A percentile compares a stretch with the other conserved stretches of the same genome.
Conservation (phyloP, 1,140 invertebrate species). For the Gonioctena quinquepunctata region DNA sequence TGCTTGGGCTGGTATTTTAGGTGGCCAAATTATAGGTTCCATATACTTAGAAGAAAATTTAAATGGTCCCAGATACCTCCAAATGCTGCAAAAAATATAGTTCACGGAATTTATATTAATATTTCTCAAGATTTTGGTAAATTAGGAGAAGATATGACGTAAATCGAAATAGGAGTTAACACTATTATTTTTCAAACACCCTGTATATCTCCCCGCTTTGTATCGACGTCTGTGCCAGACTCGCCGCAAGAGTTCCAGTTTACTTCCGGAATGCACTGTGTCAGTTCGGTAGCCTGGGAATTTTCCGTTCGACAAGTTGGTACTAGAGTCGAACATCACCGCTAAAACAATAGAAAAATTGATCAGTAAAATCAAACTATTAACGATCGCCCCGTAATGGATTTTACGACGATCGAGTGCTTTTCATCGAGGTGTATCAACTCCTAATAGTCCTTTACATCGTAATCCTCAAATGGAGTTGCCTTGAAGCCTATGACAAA, state of each 20-base stretch:
- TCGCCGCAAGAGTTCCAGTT: neutral
- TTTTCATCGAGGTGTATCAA: neutral
- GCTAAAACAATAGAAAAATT: neutral
- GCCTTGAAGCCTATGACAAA: neutral
- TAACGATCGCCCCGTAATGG: neutral
- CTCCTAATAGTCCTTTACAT: neutral
- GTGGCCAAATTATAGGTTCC: too few relatives aligned
- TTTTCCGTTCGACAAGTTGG: neutral
- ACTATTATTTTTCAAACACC: too few relatives aligned
- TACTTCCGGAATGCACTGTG: neutral
- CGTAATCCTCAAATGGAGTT: neutral
- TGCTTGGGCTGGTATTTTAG: too few relatives aligned
- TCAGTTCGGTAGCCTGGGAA: neutral
- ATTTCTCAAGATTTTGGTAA: too few relatives aligned
- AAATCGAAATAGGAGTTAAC: too few relatives aligned
- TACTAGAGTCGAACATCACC: neutral
- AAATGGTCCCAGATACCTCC: too few relatives aligned
- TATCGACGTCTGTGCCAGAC: neutral
- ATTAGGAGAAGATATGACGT: too few relatives aligned
- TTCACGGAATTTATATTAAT: too few relatives aligned
- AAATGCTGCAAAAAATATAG: too few relatives aligned
- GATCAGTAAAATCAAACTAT: neutral
- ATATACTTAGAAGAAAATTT: too few relatives aligned
- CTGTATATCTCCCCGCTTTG: too few relatives aligned
- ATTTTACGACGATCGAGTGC: neutral